These are phyloP conservation scores for Quadroppia sp. DNA, from an alignment of 2,888 invertebrate species.

Conservation along the genomic window DNA sequence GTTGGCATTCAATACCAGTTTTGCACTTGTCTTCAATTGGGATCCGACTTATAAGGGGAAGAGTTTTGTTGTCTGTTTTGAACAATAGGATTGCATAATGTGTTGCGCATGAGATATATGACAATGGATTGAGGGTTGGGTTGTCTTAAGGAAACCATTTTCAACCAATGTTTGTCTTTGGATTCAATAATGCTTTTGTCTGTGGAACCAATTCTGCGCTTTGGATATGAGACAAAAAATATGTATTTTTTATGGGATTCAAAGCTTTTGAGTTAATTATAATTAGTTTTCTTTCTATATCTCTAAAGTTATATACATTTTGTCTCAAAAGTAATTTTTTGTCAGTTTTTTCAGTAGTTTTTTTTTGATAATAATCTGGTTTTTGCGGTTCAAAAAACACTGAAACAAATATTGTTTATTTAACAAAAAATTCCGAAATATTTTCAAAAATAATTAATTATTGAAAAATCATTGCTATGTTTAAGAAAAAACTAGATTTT, in stretches of 20 bases:
- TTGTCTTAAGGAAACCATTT: not conserved
- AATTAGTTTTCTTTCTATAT: no score
- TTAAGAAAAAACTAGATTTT: not conserved
- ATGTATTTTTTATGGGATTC: no score
- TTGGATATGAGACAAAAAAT: not conserved
- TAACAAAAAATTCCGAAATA: not conserved
- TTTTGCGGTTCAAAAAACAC: not conserved
- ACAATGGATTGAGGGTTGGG: not conserved
- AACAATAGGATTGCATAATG: not conserved
- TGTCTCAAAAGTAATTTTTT: no score
- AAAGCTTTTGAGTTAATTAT: no score
- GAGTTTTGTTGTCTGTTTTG: not conserved
- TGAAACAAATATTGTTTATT: not conserved
- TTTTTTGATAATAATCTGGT: conserved; percentile 2
- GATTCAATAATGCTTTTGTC: not conserved
- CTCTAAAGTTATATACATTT: no score
- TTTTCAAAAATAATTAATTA: conserved; percentile 11
- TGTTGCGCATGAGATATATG: conserved; percentile 16
- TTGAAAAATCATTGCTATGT: not conserved
- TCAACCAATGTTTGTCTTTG: conserved; percentile 1
- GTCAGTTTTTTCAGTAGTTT: no score
- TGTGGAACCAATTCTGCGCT: not conserved
- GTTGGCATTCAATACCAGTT: not conserved
- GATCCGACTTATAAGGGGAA: not conserved
- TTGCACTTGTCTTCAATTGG: not conserved